phyloP scores from a whole-genome alignment of 1,140 invertebrate genomes.

The Calosoma granatense region DNA sequence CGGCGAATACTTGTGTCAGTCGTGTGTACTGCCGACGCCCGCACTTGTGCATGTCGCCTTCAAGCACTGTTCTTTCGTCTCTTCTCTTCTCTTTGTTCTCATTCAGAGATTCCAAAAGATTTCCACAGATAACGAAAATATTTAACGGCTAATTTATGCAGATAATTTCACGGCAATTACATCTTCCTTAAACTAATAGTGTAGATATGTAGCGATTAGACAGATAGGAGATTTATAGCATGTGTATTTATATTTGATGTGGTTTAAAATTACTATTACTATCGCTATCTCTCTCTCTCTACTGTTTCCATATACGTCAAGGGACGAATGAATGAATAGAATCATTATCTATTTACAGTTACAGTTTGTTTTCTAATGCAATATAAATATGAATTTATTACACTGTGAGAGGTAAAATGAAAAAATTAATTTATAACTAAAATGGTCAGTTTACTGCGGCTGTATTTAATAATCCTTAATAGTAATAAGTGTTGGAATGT shows the following conservation, averaged over 20 bases:
- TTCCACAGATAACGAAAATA: not conserved
- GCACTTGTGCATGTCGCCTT: not conserved
- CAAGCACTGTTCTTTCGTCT: no score
- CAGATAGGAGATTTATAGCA: not conserved
- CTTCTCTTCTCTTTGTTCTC: not conserved
- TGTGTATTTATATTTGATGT: not conserved
- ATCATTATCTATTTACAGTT: no score
- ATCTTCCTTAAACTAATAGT: not conserved
- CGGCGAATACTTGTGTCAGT: not conserved
- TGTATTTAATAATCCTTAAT: no score
- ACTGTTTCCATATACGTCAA: no score
- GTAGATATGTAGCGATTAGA: not conserved
- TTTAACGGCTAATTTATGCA: constrained; percentile 1
- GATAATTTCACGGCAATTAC: not conserved
- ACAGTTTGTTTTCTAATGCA: no score
- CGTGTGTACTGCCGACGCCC: not conserved
- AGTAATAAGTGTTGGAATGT: no score
- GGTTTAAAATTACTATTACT: not conserved
- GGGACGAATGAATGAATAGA: no score
- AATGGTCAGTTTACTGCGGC: no score
- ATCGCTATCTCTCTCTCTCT: no score
- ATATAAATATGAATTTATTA: no score
- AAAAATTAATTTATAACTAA: no score
- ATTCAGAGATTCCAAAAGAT: not conserved
- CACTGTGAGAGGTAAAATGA: no score